Evolutionary conservation across 1,140 invertebrate species (phyloP).

Genomic region (Drosophila asahinai): DNA sequence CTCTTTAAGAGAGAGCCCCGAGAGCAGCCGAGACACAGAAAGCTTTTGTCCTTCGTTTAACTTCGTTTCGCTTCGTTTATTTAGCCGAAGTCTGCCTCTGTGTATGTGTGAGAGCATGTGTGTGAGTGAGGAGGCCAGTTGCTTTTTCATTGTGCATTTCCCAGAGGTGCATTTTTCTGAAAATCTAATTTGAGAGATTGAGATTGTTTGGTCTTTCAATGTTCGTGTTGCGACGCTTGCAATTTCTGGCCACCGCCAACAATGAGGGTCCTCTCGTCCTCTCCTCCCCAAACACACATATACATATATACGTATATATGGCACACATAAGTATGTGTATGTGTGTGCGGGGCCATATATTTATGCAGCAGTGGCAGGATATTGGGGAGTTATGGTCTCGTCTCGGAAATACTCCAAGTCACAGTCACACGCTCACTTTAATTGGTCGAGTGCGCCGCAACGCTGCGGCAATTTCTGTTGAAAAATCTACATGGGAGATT

Average conservation of each 20-base stretch:
- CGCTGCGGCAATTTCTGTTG: constrained; percentile 74
- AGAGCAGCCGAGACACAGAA: constrained; percentile 6
- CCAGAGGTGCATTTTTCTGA: constrained; percentile 85
- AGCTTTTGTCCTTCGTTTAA: constrained; percentile 37
- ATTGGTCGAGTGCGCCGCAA: constrained; percentile 72
- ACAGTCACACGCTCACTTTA: constrained; percentile 72
- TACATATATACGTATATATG: constrained; percentile 10
- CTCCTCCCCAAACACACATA: constrained; percentile 20
- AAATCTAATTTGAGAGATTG: constrained; percentile 85
- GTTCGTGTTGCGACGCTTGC: constrained; percentile 80
- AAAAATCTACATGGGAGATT: constrained; percentile 72
- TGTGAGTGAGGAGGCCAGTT: constrained; percentile 48
- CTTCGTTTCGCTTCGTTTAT: constrained; percentile 32
- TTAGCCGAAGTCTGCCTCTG: constrained; percentile 6
- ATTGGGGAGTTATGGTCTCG: constrained; percentile 78
- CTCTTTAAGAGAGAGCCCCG: constrained; percentile 8
- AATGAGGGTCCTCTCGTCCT: constrained; percentile 22
- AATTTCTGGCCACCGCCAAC: constrained; percentile 64
- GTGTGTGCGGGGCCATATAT: constrained; percentile 35
- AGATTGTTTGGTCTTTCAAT: constrained; percentile 84
- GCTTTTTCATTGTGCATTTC: constrained; percentile 84
- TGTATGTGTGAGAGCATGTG: constrained; percentile 6
- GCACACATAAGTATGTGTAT: constrained; percentile 3
- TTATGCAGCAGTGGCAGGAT: constrained; percentile 59
- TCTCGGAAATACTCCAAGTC: constrained; percentile 41